phyloP scores from a whole-genome alignment of 2,888 invertebrate genomes.

The Thyatira batis region DNA sequence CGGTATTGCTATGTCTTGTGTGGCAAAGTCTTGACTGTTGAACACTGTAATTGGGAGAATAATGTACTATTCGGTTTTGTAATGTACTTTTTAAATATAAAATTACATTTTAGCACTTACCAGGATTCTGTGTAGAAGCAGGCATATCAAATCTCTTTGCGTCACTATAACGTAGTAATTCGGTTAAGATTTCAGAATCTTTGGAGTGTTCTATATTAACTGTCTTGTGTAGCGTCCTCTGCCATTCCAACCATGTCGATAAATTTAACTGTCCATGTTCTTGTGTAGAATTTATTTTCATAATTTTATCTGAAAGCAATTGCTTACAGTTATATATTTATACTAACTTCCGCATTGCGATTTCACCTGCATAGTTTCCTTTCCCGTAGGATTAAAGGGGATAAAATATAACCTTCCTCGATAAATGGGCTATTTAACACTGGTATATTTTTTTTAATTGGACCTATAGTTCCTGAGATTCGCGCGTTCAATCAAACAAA shows the following conservation, averaged over 20 bases:
- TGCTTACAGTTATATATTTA: too few species aligned
- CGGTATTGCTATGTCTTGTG: conserved; percentile 26
- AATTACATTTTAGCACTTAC: conserved; percentile 43
- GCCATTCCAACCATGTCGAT: conserved; percentile 72
- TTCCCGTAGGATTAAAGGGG: too few species aligned
- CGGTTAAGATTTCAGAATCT: conserved; percentile 66
- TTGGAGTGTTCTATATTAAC: conserved; percentile 71
- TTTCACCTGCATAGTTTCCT: too few species aligned
- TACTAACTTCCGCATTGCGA: too few species aligned
- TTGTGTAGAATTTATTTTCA: conserved; percentile 13
- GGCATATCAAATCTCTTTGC: conserved; percentile 74
- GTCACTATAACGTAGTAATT: conserved; percentile 74
- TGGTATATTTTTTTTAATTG: too few species aligned
- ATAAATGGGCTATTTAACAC: too few species aligned
- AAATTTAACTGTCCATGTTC: conserved; percentile 39
- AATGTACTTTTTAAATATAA: not conserved
- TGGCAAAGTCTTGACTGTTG: conserved; percentile 41
- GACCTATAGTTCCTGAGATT: too few species aligned
- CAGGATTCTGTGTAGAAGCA: conserved; percentile 59
- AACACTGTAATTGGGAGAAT: conserved; percentile 41
- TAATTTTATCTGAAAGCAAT: conserved; percentile 33
- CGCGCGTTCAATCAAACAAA: too few species aligned
- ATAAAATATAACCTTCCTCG: too few species aligned
- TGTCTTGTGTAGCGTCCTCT: conserved; percentile 69
- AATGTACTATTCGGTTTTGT: not conserved